These are phyloP conservation scores for Odontesthes bonariensis DNA, from an alignment of 2,113 vertebrate genomes.

Conservation along the genomic window DNA sequence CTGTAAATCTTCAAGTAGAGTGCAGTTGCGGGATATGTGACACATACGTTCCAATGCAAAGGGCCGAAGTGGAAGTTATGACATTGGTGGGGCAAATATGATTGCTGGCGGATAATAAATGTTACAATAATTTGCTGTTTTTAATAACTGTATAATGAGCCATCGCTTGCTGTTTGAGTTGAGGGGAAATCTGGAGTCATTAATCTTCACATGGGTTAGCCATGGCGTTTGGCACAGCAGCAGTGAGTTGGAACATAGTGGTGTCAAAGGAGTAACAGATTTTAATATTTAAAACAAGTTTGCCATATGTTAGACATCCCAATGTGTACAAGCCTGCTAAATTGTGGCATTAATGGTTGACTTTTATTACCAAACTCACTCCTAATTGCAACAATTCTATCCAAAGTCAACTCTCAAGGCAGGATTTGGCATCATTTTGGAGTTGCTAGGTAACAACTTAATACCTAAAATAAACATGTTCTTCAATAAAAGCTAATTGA, in stretches of 20 bases:
- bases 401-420: slow-evolving; percentile 68
- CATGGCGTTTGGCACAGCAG: slow-evolving; percentile 64
- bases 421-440: slow-evolving; percentile 60
- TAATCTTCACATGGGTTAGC: slow-evolving; percentile 70
- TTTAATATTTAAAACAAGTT: slow-evolving; percentile 63
- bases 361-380: slow-evolving; percentile 63
- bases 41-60: slow-evolving; percentile 74
- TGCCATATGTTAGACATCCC: slow-evolving; percentile 78
- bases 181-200: slow-evolving; percentile 78
- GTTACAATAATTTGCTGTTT: slow-evolving; percentile 79
- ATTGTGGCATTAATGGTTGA: slow-evolving; percentile 63
- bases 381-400: slow-evolving; percentile 73
- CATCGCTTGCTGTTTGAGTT: slow-evolving; percentile 58
- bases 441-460: slow-evolving; percentile 76
- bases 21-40: slow-evolving; percentile 59
- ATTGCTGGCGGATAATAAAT: slow-evolving; percentile 71
- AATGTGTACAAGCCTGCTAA: slow-evolving; percentile 62
- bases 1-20: slow-evolving; percentile 18
- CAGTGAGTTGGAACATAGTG: slow-evolving; percentile 60
- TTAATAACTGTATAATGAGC: slow-evolving; percentile 78
- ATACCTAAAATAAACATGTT: slow-evolving; percentile 76
- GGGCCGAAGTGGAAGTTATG: slow-evolving; percentile 77
- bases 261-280: slow-evolving; percentile 62
- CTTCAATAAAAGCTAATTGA: slow-evolving; percentile 76
- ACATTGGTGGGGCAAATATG: slow-evolving; percentile 70